Evolutionary conservation across 1,140 invertebrate species (phyloP).

Genomic region (Drosophila grimshawi): DNA sequence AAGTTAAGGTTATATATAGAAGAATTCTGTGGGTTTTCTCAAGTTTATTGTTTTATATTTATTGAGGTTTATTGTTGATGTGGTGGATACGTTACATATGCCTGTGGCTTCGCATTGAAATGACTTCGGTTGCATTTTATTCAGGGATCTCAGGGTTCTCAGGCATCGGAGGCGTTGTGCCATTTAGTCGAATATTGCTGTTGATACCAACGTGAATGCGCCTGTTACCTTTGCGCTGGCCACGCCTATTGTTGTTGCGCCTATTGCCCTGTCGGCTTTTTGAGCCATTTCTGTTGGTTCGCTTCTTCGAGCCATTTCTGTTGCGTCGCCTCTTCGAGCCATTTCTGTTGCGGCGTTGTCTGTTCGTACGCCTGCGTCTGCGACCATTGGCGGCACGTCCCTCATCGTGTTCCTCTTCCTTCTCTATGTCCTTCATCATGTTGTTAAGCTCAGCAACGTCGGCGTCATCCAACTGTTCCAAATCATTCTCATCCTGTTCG

Average conservation of each 20-base stretch:
- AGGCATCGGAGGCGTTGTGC: neutral
- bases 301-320: neutral
- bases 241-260: constrained; percentile 25
- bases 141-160: too few species aligned
- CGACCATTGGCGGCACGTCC: neutral
- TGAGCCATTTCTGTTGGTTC: constrained; percentile 27
- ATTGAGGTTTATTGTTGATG: neutral
- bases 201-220: constrained; percentile 25
- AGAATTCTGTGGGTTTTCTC: neutral
- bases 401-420: constrained; percentile 22
- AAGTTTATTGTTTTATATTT: neutral
- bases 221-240: constrained; percentile 18
- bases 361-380: neutral
- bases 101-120: neutral
- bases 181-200: neutral
- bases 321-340: constrained; percentile 30
- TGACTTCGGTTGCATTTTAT: neutral
- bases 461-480: constrained; percentile 1
- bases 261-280: constrained; percentile 26
- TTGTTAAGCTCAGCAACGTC: constrained; percentile 13
- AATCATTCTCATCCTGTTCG: constrained; percentile 17
- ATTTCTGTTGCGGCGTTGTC: constrained; percentile 16
- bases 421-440: neutral
- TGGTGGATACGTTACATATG: neutral
- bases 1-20: neutral